Evolutionary conservation across 2,888 invertebrate species (phyloP).

Genomic region (Stenodema calcarata): DNA sequence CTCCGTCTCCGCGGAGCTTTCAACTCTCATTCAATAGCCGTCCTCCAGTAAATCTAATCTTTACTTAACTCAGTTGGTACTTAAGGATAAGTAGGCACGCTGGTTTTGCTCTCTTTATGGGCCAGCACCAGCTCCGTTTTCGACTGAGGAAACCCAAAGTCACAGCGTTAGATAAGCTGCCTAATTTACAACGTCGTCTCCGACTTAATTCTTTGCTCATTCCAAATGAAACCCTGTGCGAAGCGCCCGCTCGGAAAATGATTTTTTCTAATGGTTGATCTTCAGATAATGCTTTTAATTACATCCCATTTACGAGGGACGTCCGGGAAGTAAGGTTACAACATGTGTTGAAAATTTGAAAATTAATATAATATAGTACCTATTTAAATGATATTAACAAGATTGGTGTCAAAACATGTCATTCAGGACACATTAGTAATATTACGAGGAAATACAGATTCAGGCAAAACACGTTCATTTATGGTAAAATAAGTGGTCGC

Average conservation of each 20-base stretch:
- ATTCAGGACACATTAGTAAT: no score
- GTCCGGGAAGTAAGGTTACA: no score
- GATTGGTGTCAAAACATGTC: no score
- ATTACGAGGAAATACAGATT: no score
- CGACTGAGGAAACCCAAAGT: background rate
- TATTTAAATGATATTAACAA: no score
- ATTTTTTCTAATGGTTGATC: no score
- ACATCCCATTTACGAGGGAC: no score
- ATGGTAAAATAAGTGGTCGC: no score
- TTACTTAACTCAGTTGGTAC: background rate
- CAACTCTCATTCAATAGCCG: background rate
- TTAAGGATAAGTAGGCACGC: background rate
- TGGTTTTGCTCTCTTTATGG: background rate
- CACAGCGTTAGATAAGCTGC: background rate
- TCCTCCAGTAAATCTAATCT: background rate
- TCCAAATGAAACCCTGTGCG: background rate
- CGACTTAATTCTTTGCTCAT: background rate
- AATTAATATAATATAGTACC: no score
- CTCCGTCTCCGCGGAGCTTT: slow-evolving; percentile 1
- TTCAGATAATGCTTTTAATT: no score
- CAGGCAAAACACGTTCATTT: no score
- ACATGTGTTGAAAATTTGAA: no score
- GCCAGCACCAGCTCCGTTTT: background rate
- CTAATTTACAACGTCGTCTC: background rate
- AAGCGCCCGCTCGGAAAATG: background rate